Conservation (phyloP, 1,140 invertebrate genomes). For the Phocides pigmalion region DNA sequence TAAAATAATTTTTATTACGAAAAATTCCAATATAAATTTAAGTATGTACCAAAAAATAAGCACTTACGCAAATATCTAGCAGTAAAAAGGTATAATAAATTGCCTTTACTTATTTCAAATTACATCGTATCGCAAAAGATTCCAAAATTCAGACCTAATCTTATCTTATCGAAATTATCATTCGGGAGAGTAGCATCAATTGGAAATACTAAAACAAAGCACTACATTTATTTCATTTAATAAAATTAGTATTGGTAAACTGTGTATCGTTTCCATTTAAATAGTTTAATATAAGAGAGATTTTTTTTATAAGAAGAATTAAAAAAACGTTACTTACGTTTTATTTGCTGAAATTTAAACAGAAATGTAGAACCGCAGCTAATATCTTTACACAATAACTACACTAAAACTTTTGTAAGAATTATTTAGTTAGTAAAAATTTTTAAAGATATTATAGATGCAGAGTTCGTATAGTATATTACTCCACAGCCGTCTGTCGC, state of each 20-base stretch:
- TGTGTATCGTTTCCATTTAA: too few relatives aligned
- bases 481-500: slow-evolving; percentile 46
- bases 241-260: too few relatives aligned
- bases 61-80: too few relatives aligned
- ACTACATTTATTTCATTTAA: background rate
- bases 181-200: background rate
- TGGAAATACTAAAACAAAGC: background rate
- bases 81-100: too few relatives aligned
- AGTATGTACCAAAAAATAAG: too few relatives aligned
- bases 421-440: slow-evolving; percentile 1
- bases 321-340: slow-evolving; percentile 12
- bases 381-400: slow-evolving; percentile 3
- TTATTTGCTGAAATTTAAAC: slow-evolving; percentile 3
- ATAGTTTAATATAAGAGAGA: too few relatives aligned
- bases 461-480: slow-evolving; percentile 16
- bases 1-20: too few relatives aligned
- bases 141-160: slow-evolving; percentile 36
- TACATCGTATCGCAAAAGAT: background rate
- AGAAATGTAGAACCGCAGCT: slow-evolving; percentile 8
- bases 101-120: background rate
- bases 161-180: slow-evolving; percentile 54
- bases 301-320: background rate
- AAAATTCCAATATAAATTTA: too few relatives aligned
- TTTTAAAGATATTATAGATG: background rate
- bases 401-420: slow-evolving; percentile 7